Base-by-base conservation (phyloP, 2,888 invertebrate genomes). In the Drosophila greeni region DNA sequence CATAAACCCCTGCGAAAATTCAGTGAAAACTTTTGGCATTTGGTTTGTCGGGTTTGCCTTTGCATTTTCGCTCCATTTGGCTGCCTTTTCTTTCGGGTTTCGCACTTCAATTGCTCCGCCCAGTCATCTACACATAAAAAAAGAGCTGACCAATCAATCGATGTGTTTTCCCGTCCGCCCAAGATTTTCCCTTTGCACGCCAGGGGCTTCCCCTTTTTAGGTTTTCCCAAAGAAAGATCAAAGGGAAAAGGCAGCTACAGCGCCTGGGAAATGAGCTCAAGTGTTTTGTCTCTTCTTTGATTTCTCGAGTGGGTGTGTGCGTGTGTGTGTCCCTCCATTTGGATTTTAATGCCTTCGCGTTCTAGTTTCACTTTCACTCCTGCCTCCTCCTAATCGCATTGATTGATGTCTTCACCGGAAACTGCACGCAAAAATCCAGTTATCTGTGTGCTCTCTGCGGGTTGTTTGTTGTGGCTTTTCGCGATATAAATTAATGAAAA, bases 401-500 rank as follows among this genome's bases (percentile, higher is more conserved):
- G 60, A 61, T 61, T 61, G 60, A 60, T 60, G 60, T 59, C 60
- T 60, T 60, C 29, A 40, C 29, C 53, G 23, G 55, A 33, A 56
- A 53, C 34, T 37, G 45, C 45, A 45, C 45, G 29, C 45, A 29
- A 45, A 45, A 45, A 45, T 31, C 29, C 39, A 42, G 39, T 40
- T 39, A 20, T 23, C 72, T 26, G 18, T 14, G 24, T 34, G 51
- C n/a, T 45, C n/a, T 45, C 24, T 45, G 61, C 47, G 53, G 58
- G 49, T 36, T 39, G 56, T 73, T 59, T 59, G 59, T 58, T 59
- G 59, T 24, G 59, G 59, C n/a, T 23, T 59, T 42, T 24, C 24
- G 62, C 62, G 42, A 31, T 36, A 64, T 62, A 64, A 64, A 64
- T 76, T 81, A 81, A 78, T 78, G 80, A 82, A 78, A 76, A 76